A percentile compares a stretch with the other conserved stretches of the same genome.
phyloP scores from a whole-genome alignment of 2,888 invertebrate species.

The Macrosiphum euphorbiae region DNA sequence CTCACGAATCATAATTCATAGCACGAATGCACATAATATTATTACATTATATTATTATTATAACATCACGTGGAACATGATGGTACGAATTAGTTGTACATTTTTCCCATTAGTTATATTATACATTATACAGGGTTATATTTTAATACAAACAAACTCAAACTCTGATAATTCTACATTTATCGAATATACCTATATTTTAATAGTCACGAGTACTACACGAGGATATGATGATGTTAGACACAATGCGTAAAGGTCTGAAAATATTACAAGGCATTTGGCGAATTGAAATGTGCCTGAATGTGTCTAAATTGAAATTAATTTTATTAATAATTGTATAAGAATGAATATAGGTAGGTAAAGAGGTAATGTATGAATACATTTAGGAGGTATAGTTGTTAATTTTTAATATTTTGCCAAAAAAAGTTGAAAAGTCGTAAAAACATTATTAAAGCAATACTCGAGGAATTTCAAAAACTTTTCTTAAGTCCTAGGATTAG shows the following conservation, averaged over 20 bases:
- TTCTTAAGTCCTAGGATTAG: background rate
- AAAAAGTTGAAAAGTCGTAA: constrained; percentile 25
- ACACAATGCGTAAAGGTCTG: background rate
- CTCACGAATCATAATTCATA: background rate
- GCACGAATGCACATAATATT: background rate
- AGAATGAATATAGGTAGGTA: background rate
- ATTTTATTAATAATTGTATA: background rate
- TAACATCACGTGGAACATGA: background rate
- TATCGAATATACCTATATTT: background rate
- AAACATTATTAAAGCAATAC: background rate
- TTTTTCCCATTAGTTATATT: background rate
- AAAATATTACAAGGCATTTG: background rate
- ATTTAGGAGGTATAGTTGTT: background rate
- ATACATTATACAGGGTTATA: background rate
- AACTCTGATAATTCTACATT: background rate
- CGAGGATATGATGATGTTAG: background rate
- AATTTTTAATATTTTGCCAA: background rate
- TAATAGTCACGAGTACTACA: background rate
- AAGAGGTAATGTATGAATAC: background rate
- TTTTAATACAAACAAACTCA: background rate
- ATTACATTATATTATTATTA: background rate
- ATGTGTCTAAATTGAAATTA: background rate
- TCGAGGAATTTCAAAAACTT: background rate
- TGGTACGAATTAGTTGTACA: background rate
- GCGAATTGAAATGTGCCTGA: background rate